phyloP scores from a whole-genome alignment of 2,888 invertebrate genomes.

The Trissonchulus sp. region DNA sequence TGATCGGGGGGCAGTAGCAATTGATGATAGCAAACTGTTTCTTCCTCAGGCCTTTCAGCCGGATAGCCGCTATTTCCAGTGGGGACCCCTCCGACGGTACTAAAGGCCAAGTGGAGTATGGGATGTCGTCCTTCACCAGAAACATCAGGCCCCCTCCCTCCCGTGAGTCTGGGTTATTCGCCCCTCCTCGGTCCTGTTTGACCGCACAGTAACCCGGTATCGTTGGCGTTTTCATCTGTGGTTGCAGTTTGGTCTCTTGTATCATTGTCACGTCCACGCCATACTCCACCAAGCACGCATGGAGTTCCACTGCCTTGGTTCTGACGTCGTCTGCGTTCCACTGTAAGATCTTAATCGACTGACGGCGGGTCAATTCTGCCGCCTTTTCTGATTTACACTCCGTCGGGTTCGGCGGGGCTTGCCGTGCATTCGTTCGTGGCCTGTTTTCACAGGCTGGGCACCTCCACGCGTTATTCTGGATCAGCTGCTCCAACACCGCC shows the following conservation, averaged over 20 bases:
- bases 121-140: conserved; percentile 6
- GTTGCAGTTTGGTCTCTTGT: background rate
- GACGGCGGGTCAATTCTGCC: background rate
- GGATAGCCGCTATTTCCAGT: background rate
- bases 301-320: conserved; percentile 8
- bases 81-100: background rate
- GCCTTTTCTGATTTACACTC: background rate
- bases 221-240: background rate
- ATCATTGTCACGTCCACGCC: background rate
- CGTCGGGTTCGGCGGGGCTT: too few relatives aligned
- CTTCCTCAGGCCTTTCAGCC: background rate
- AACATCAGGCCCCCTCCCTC: conserved; percentile 1
- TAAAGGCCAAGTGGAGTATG: background rate
- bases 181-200: background rate
- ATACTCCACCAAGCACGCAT: background rate
- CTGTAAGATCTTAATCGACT: background rate
- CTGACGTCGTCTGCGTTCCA: conserved; percentile 13
- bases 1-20: conserved; percentile 21
- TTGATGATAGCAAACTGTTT: background rate
- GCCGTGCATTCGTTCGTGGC: background rate
- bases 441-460: background rate
- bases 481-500: background rate
- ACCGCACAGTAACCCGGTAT: background rate
- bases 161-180: background rate
- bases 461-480: background rate